Base-by-base conservation (phyloP, 2,113 vertebrate genomes). In the Talpa occidentalis region DNA sequence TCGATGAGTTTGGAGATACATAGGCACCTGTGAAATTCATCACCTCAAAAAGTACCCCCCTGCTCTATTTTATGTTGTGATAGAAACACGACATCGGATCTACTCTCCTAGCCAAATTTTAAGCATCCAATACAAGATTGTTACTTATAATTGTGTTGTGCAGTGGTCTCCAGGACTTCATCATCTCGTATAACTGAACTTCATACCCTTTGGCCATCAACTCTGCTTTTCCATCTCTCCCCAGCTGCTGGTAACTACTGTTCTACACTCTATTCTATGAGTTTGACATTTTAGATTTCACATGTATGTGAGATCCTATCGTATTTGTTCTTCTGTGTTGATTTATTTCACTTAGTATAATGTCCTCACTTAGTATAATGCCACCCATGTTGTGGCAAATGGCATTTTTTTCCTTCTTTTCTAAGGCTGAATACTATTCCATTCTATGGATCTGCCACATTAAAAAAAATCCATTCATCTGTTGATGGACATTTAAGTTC, bases 371-470 rank as follows among this genome's bases (percentile, higher is more conserved):
- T n/a, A n/a, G n/a, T n/a, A n/a, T 22, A 26, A 10, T 21, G 44
- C 67, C 42, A 35, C 19, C 28, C 26, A 21, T 12, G 5, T 40
- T 60, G 70, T 40, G 35, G 35, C 42, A 59, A 69, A n/a, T 32
- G 79, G 52, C 22, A n/a, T 21, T n/a, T 16, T 16, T 69, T 59
- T 40, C 47, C 10, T 67, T 37, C 6, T 28, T 90, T 78, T 77
- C 66, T 30, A 54, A 52, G 49, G 26, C n/a, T 30, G 26, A 40
- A 15, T 35, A 42, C 10, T 52, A 35, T 16, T 42, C 32, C 44
- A 0, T 49, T 14, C 8, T 22, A 26, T 2, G n/a, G 17, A 10
- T 30, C 30, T 7, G 28, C 35, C 28, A 11, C 1, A 3, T 44
- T 54, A 15, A 62, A 62, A 28, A n/a, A 14, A 26, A 28, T 8